A percentile compares a stretch with the other conserved stretches of the same genome.
Conservation (phyloP, 2,797 vertebrate species). For the Sarcoramphus papa region DNA sequence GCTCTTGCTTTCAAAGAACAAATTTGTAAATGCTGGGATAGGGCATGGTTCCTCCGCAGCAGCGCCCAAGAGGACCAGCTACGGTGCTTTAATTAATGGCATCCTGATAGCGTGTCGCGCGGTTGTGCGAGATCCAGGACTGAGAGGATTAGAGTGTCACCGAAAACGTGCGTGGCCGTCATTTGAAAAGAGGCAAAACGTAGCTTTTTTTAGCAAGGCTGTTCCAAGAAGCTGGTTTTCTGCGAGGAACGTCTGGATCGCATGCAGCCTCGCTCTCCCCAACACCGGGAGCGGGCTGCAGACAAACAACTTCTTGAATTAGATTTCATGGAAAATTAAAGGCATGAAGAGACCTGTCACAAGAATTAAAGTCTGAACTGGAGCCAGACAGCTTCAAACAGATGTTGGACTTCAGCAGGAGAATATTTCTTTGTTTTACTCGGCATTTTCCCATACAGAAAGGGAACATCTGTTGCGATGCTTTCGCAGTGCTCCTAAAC, state of each 20-base stretch:
- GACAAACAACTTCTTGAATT: conserved; percentile 33
- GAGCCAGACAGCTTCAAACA: conserved; percentile 65
- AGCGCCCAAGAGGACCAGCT: background rate
- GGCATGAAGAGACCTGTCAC: conserved; percentile 65
- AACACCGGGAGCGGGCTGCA: background rate
- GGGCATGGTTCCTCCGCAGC: accelerated
- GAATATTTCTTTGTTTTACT: conserved; percentile 67
- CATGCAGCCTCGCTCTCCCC: background rate
- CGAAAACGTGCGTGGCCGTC: accelerated
- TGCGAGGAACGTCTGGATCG: background rate
- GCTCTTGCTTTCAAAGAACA: background rate
- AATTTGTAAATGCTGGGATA: background rate
- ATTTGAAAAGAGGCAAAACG: background rate
- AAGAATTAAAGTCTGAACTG: conserved; percentile 49
- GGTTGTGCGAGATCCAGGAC: background rate
- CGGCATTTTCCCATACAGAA: conserved; percentile 53
- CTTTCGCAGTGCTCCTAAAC: background rate
- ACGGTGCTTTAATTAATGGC: background rate
- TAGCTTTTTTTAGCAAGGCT: background rate
- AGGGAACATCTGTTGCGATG: conserved; percentile 56
- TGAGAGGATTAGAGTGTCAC: background rate
- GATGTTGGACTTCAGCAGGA: conserved; percentile 61
- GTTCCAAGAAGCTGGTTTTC: background rate
- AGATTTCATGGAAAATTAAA: conserved; percentile 67
- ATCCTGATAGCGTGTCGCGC: background rate